Evolutionary conservation across 2,797 vertebrate genomes (phyloP).

Genomic region (Rousettus madagascariensis): DNA sequence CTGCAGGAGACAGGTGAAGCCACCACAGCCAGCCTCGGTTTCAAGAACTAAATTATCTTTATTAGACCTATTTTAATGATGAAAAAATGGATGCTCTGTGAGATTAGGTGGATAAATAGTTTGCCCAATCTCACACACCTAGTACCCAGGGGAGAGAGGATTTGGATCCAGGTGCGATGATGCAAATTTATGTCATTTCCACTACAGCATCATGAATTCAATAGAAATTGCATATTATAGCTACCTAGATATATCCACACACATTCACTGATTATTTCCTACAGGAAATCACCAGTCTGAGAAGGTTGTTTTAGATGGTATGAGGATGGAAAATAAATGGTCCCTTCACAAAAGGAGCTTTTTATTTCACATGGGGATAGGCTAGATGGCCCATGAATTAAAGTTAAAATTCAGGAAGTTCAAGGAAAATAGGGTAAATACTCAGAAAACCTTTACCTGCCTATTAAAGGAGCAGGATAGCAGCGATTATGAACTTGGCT

Average conservation of each 20-base stretch:
- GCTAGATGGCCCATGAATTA: not conserved
- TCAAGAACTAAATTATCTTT: not conserved
- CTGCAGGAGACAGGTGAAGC: not conserved
- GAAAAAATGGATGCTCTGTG: not conserved
- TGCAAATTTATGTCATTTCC: not conserved
- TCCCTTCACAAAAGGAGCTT: not conserved
- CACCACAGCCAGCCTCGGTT: not conserved
- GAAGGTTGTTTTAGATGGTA: not conserved
- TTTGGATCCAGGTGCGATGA: not conserved
- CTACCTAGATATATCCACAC: not conserved
- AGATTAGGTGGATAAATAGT: not conserved
- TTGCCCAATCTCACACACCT: not conserved
- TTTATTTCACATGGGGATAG: not conserved
- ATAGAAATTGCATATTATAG: not conserved
- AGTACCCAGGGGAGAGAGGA: not conserved
- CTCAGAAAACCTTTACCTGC: not conserved
- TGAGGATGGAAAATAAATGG: not conserved
- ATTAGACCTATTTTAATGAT: not conserved
- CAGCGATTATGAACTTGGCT: not conserved
- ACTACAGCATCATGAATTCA: not conserved
- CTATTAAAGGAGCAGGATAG: not conserved
- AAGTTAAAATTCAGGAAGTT: not conserved
- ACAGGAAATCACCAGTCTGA: not conserved
- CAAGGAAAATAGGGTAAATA: not conserved
- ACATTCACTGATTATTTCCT: not conserved